Base-by-base conservation (phyloP, 1,140 invertebrate genomes). In the Hypsibius dujardini region DNA sequence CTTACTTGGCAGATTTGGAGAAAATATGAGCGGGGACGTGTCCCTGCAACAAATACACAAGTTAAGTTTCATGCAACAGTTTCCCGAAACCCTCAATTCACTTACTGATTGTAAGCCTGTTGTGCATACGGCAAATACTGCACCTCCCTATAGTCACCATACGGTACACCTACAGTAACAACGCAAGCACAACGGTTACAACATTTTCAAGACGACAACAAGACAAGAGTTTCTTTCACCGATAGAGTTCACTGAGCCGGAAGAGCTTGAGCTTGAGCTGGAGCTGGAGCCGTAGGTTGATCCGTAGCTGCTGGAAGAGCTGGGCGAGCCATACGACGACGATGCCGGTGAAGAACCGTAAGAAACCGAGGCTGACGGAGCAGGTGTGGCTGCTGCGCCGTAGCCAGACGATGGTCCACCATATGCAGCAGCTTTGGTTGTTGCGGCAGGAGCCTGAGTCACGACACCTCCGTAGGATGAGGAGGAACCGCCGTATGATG, bases 51-150 rank as follows among this genome's bases (percentile, higher is more conserved):
- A n/a, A n/a, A n/a, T n/a, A n/a, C n/a, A n/a, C n/a, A n/a, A n/a
- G n/a, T n/a, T n/a, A n/a, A n/a, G n/a, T n/a, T n/a, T n/a, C n/a
- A n/a, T n/a, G n/a, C n/a, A n/a, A n/a, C n/a, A n/a, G n/a, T n/a
- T n/a, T n/a, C n/a, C n/a, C n/a, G n/a, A n/a, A n/a, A n/a, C n/a
- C n/a, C n/a, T n/a, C n/a, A n/a, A n/a, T n/a, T n/a, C n/a, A n/a
- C n/a, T n/a, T 14, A 42, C 42, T 67, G 62, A 3, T 42, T 7
- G 7, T 3, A 14, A 3, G 62, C 62, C 3, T 14, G 3, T 3
- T 7, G 62, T 7, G 62, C 62, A 42, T 67, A 67, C 7, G 62
- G 62, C 3, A 67, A 42, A 42, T 67, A 67, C 62, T 67, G 62
- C 7, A 67, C 62, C 45, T 67, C 12, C 3, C 7, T 67, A 42